Percentiles rank a stretch among this genome's conserved stretches.
phyloP scores from a whole-genome alignment of 2,888 invertebrate genomes.

The Falcaria lacertinaria region DNA sequence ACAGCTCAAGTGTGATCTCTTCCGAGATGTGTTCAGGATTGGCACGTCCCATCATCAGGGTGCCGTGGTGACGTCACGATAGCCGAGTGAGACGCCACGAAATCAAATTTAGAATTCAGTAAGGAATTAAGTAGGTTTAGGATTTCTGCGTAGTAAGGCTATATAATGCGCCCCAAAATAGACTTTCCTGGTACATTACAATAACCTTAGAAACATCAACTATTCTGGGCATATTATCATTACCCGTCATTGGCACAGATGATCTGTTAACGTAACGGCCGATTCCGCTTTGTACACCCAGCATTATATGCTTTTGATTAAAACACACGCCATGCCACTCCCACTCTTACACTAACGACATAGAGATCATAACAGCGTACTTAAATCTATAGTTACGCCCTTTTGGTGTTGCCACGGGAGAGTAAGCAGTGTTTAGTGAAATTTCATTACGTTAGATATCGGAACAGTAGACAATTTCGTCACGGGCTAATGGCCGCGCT shows the following conservation, averaged over 20 bases:
- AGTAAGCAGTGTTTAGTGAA: slow-evolving; percentile 31
- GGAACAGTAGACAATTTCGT: slow-evolving; percentile 31
- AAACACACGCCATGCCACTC: slow-evolving; percentile 17
- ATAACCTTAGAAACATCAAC: too few relatives aligned
- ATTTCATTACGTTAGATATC: slow-evolving; percentile 41
- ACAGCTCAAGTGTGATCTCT: too few relatives aligned
- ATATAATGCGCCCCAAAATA: too few relatives aligned
- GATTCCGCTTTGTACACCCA: slow-evolving; percentile 26
- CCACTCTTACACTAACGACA: slow-evolving; percentile 2
- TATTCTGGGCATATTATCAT: too few relatives aligned
- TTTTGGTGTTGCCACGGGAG: slow-evolving; percentile 17
- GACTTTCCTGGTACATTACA: too few relatives aligned
- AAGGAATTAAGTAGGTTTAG: too few relatives aligned
- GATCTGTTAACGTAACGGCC: slow-evolving; percentile 27
- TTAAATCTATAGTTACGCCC: slow-evolving; percentile 14
- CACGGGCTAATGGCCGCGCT: slow-evolving; percentile 32
- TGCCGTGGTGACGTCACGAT: too few relatives aligned
- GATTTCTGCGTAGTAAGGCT: too few relatives aligned
- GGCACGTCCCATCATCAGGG: too few relatives aligned
- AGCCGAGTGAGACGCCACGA: too few relatives aligned
- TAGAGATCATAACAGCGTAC: slow-evolving; percentile 15
- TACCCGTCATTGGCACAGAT: slow-evolving; percentile 23
- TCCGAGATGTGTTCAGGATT: too few relatives aligned
- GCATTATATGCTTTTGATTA: slow-evolving; percentile 35
- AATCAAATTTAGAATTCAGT: too few relatives aligned